Percentiles rank a stretch among this genome's conserved stretches.
Conservation (phyloP, 2,888 invertebrate genomes). For the Drosophila cracens region DNA sequence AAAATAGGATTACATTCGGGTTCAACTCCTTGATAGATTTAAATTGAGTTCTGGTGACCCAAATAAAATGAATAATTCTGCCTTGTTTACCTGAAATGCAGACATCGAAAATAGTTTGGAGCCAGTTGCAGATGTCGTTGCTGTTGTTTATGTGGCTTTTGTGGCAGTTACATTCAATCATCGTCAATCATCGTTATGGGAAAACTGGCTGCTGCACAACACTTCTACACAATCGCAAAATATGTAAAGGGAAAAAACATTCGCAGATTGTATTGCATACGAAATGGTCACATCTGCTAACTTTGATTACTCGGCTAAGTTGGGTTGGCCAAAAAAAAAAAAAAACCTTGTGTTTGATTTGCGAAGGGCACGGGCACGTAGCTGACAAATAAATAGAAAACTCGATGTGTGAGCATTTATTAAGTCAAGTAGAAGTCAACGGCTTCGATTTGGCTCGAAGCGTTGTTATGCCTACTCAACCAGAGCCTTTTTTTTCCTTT, state of each 20-base stretch:
- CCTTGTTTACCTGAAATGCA: background rate
- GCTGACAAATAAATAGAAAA: slow-evolving; percentile 31
- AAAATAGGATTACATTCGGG: background rate
- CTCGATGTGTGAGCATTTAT: slow-evolving; percentile 57
- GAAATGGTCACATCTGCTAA: slow-evolving; percentile 57
- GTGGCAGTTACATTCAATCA: slow-evolving; percentile 43
- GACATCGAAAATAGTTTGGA: slow-evolving; percentile 1
- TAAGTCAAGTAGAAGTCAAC: slow-evolving; percentile 54
- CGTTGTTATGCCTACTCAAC: background rate
- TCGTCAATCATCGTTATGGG: slow-evolving; percentile 36
- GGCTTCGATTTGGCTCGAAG: slow-evolving; percentile 34
- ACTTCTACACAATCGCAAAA: slow-evolving; percentile 55
- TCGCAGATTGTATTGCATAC: slow-evolving; percentile 56
- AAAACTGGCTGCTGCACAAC: slow-evolving; percentile 36
- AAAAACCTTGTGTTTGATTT: slow-evolving; percentile 37
- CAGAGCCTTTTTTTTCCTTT: background rate
- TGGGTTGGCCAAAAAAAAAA: slow-evolving; percentile 4
- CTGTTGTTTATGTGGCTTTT: slow-evolving; percentile 10
- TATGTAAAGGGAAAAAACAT: slow-evolving; percentile 30
- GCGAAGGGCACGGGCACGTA: slow-evolving; percentile 3
- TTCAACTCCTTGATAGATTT: background rate
- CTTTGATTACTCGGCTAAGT: slow-evolving; percentile 62
- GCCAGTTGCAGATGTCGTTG: slow-evolving; percentile 17
- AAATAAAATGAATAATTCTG: background rate
- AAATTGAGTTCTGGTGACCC: background rate